Evolutionary conservation across 37 sponge, comb jelly and placozoan genomes (phyloP), one percentile per base, ranked within the genome.

Genomic region (Halisarca cf. caerulea): DNA sequence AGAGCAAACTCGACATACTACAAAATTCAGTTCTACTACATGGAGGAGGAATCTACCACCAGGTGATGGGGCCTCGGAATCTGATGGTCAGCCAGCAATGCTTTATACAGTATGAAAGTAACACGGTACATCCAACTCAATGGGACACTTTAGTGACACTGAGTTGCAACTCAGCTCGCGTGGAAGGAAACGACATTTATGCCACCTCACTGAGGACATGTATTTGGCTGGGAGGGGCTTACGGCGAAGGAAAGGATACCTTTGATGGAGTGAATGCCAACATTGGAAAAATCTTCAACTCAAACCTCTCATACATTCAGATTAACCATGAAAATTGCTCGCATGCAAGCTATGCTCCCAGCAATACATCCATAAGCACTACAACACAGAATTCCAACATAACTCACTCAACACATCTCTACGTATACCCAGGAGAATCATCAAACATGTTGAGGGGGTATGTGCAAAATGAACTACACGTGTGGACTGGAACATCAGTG

Each of bases 361-460:
- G 17, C 35, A 68, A 68, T 34, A 27, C 69, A 68, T 28, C 30
- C 35, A 68, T 68, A 27, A 68, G 69, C 69, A 68, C 69, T 34
- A 34, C n/a, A 27, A 68, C 69, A 34, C 27, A 32, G 7, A 28
- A 68, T 68, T 28, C 34, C 33, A 5, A 68, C 33, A 30, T 6
- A 11, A 47, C 51, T 11, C 6, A 36, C 36, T 41, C 1, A 74
- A 47, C 51, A 47, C 51, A 47, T 11, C 11, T 47, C 9, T 47
- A 47, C 11, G 77, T 8, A 3, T 24, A 74, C 24, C 77, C 77
- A 36, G 77, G 77, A 1, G 77, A 40, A 47, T 14, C 51, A 44
- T 39, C 24, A 36, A 47, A 6, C 6, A 11, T 14, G 11, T 11
- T 47, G 6, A 11, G 51, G 51, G 11, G 6, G 35, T 30, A 68